phyloP scores from a whole-genome alignment of 2,888 invertebrate species.

The Agrotis puta region DNA sequence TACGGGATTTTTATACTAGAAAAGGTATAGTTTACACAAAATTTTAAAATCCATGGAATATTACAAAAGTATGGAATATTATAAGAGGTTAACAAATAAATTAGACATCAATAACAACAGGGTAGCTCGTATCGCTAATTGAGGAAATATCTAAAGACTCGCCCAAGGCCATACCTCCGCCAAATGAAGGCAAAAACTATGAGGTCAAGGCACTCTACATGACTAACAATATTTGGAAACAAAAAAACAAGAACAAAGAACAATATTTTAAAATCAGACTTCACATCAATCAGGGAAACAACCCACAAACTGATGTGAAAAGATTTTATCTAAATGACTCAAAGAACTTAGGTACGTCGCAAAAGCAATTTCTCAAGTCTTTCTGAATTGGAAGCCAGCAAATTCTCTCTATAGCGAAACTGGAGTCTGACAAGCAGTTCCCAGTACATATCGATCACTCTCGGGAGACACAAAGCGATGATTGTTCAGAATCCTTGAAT shows the following conservation, averaged over 20 bases:
- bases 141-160: slow-evolving; percentile 83
- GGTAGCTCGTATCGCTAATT: slow-evolving; percentile 78
- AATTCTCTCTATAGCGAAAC: slow-evolving; percentile 62
- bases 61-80: not conserved
- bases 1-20: no score
- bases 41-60: not conserved
- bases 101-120: slow-evolving; percentile 59
- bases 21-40: no score
- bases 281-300: slow-evolving; percentile 67
- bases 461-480: slow-evolving; percentile 67
- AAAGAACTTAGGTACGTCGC: slow-evolving; percentile 43
- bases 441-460: slow-evolving; percentile 68
- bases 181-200: slow-evolving; percentile 84
- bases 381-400: slow-evolving; percentile 39
- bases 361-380: slow-evolving; percentile 56
- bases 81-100: slow-evolving; percentile 42
- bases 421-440: slow-evolving; percentile 66
- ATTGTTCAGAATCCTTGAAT: slow-evolving; percentile 82
- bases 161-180: slow-evolving; percentile 81
- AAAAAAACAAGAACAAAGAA: slow-evolving; percentile 81
- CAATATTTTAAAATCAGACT: slow-evolving; percentile 69
- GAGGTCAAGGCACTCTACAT: slow-evolving; percentile 83
- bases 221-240: slow-evolving; percentile 78
- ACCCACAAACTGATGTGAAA: slow-evolving; percentile 55
- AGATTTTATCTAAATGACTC: slow-evolving; percentile 59